These are phyloP conservation scores for Notoglanidium macrostoma DNA, from an alignment of 2,797 vertebrate genomes.

Conservation along the genomic window DNA sequence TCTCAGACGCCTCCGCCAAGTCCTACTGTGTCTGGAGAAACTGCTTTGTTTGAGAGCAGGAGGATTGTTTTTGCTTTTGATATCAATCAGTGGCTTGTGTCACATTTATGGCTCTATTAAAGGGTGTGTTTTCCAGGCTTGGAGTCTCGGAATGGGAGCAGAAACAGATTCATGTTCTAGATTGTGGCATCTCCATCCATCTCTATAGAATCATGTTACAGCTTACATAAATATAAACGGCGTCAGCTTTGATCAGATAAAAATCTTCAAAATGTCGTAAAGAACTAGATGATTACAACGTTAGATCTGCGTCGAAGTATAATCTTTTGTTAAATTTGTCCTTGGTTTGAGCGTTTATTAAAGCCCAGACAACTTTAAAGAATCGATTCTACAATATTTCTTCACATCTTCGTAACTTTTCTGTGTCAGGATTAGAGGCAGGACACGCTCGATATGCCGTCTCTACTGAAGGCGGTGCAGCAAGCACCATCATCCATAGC, in stretches of 20 bases:
- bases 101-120: conserved; percentile 29
- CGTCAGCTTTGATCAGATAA: not conserved
- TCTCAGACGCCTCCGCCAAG: conserved; percentile 22
- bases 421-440: not conserved
- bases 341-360: not conserved
- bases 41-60: conserved; percentile 23
- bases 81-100: conserved; percentile 45
- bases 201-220: not conserved
- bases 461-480: not conserved
- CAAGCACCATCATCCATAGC: not conserved
- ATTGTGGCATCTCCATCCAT: not conserved
- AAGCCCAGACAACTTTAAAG: not conserved
- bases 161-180: conserved; percentile 27
- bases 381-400: not conserved
- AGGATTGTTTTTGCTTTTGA: conserved; percentile 29
- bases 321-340: not conserved
- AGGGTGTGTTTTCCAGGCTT: not conserved
- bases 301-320: not conserved
- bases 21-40: conserved; percentile 27
- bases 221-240: not conserved
- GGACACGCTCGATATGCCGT: not conserved
- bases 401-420: not conserved
- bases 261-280: not conserved
- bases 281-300: not conserved
- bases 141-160: not conserved